Conservation (phyloP, 2,113 vertebrate species). For the Garra rufa region DNA sequence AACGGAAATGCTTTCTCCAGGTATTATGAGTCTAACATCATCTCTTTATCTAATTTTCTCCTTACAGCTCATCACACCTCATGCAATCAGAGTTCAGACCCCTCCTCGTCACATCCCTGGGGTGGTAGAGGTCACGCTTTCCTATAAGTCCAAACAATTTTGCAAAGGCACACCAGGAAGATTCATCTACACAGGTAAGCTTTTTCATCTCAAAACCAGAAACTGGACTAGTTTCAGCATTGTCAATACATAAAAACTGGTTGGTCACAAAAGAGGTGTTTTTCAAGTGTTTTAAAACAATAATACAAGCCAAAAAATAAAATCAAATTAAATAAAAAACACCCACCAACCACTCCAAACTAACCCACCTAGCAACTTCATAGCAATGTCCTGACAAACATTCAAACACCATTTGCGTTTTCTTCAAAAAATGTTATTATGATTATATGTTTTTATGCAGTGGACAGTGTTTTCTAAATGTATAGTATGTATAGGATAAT, state of each 20-base stretch:
- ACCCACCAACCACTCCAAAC: neutral
- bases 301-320: too few species aligned
- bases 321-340: too few species aligned
- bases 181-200: slow-evolving; percentile 60
- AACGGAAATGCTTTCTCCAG: neutral
- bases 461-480: too few species aligned
- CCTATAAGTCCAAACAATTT: slow-evolving; percentile 99
- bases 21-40: neutral
- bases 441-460: too few species aligned
- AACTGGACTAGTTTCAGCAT: neutral
- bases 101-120: slow-evolving; percentile 98
- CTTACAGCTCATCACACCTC: slow-evolving; percentile 94
- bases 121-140: slow-evolving; percentile 97
- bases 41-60: neutral
- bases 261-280: neutral
- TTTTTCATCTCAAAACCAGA: neutral
- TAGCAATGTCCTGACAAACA: neutral
- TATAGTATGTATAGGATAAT: too few species aligned
- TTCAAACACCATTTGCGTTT: neutral
- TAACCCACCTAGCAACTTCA: neutral
- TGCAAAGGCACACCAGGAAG: slow-evolving; percentile 86
- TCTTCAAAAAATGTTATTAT: neutral
- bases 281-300: neutral
- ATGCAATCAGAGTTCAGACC: slow-evolving; percentile 98
- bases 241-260: neutral